These are phyloP conservation scores for Aphelocoma californica DNA, from an alignment of 2,797 vertebrate species.

Conservation along the genomic window DNA sequence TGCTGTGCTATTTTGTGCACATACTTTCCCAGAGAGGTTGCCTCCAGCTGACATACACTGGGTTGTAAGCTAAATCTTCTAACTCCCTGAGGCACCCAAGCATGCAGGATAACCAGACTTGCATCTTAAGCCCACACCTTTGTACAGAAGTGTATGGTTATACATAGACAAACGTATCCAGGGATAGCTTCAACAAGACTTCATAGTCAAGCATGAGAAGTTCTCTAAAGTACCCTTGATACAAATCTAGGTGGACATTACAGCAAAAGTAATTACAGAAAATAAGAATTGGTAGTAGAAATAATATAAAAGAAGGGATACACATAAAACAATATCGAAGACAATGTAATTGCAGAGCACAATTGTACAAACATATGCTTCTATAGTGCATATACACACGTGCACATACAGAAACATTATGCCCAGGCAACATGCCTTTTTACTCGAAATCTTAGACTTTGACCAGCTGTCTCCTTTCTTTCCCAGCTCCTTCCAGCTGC, in stretches of 20 bases:
- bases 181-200: not conserved
- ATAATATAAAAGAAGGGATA: not conserved
- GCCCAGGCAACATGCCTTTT: not conserved
- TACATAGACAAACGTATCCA: accelerated
- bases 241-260: not conserved
- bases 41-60: not conserved
- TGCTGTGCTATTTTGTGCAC: not conserved
- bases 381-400: accelerated
- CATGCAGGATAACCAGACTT: not conserved
- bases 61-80: not conserved
- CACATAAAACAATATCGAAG: not conserved
- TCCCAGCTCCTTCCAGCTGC: not conserved
- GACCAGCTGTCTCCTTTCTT: not conserved
- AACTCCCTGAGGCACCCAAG: not conserved
- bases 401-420: not conserved
- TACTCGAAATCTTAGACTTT: not conserved
- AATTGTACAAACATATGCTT: not conserved
- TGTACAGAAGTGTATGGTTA: not conserved
- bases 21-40: not conserved
- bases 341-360: not conserved
- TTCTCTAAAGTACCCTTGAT: not conserved
- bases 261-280: not conserved
- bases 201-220: not conserved
- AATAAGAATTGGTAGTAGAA: not conserved
- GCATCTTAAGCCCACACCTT: not conserved